A percentile compares a stretch with the other conserved stretches of the same genome.
Evolutionary conservation across 1,140 invertebrate species (phyloP).

Genomic region (Pseudoatta argentina): DNA sequence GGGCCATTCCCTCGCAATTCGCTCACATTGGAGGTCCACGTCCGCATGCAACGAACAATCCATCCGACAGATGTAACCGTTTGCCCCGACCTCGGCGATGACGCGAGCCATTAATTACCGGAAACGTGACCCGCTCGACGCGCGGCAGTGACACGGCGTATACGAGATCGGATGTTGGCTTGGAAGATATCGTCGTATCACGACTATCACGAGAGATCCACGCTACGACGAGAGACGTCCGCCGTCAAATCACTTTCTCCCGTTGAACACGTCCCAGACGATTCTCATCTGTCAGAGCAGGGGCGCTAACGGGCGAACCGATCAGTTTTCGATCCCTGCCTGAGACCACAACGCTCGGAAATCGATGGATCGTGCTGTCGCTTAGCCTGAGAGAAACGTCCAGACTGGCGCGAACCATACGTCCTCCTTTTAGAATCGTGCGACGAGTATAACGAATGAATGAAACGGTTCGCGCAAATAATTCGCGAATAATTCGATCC

Average conservation of each 20-base stretch:
- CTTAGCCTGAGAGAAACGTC: slow-evolving; percentile 29
- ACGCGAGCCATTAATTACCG: slow-evolving; percentile 85
- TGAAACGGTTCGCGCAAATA: not conserved
- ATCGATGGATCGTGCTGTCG: slow-evolving; percentile 40
- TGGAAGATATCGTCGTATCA: slow-evolving; percentile 71
- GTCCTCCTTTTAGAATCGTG: slow-evolving; percentile 30
- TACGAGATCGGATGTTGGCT: slow-evolving; percentile 61
- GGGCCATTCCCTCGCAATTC: slow-evolving; percentile 31
- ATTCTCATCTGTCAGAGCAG: slow-evolving; percentile 53
- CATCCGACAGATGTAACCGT: slow-evolving; percentile 82
- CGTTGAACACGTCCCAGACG: slow-evolving; percentile 48
- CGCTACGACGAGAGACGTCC: slow-evolving; percentile 50
- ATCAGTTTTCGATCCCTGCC: slow-evolving; percentile 24
- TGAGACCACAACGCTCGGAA: slow-evolving; percentile 21
- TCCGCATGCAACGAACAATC: slow-evolving; percentile 76
- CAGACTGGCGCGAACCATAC: slow-evolving; percentile 4
- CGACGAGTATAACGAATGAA: not conserved
- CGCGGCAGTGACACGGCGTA: slow-evolving; percentile 64
- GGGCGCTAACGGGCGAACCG: slow-evolving; percentile 31
- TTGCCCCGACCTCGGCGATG: slow-evolving; percentile 77
- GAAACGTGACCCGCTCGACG: slow-evolving; percentile 80
- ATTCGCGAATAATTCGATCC: not conserved
- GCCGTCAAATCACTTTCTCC: slow-evolving; percentile 73
- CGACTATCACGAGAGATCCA: slow-evolving; percentile 71
- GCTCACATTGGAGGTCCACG: slow-evolving; percentile 27